These are phyloP conservation scores for Acanthaster planci DNA, from an alignment of 35 echinoderm and acorn worm species.

Conservation along the genomic window DNA sequence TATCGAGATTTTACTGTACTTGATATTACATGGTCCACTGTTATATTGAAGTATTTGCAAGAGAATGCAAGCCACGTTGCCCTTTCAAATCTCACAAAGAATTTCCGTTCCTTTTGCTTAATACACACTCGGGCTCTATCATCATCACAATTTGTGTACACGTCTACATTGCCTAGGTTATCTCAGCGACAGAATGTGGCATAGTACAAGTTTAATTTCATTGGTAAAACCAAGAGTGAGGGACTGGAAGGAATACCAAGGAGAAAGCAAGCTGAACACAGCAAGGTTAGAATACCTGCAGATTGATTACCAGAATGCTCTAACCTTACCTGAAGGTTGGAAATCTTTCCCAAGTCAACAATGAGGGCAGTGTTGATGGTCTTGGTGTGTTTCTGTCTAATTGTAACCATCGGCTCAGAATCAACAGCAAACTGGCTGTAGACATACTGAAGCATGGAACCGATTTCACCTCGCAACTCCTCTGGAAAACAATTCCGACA, in stretches of 20 bases:
- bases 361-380: constrained; percentile 49
- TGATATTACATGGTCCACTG: no score
- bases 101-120: no score
- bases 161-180: no score
- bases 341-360: constrained; percentile 31
- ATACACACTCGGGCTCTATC: no score
- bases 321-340: constrained; percentile 42
- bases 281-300: background rate
- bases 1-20: no score
- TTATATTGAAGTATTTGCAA: no score
- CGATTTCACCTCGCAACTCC: constrained; percentile 30
- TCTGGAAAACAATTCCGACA: no score
- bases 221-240: background rate
- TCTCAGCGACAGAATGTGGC: no score
- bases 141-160: no score
- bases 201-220: no score
- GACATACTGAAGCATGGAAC: constrained; percentile 52
- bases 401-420: constrained; percentile 31
- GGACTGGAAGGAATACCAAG: background rate
- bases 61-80: no score
- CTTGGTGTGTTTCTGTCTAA: constrained; percentile 38
- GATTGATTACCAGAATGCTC: background rate
- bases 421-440: constrained; percentile 39
- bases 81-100: no score
- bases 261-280: background rate